Evolutionary conservation across 2,113 vertebrate species (phyloP).

Genomic region (Strix aluco): DNA sequence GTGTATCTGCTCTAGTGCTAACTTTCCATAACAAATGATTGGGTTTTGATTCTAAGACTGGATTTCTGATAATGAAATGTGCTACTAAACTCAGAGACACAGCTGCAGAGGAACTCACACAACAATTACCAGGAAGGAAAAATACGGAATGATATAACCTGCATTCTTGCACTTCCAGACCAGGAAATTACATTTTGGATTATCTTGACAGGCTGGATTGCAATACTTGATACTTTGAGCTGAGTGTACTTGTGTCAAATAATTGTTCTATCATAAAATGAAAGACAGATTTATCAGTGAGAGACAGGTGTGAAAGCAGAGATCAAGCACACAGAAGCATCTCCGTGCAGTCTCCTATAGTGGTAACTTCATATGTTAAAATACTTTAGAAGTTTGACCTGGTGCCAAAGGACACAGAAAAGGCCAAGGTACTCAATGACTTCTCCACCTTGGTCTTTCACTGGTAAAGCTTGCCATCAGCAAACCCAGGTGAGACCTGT

Average conservation of each 20-base stretch:
- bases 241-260: background rate
- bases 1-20: background rate
- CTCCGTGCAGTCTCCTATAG: background rate
- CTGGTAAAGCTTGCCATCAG: background rate
- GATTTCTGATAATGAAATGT: background rate
- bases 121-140: background rate
- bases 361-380: background rate
- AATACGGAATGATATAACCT: background rate
- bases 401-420: background rate
- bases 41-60: background rate
- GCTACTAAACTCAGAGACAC: background rate
- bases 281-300: background rate
- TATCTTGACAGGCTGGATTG: background rate
- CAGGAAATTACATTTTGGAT: background rate
- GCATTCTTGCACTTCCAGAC: background rate
- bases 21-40: background rate
- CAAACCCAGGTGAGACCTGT: background rate
- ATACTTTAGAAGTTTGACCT: background rate
- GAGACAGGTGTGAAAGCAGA: background rate
- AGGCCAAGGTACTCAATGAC: background rate
- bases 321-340: background rate
- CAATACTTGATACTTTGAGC: background rate
- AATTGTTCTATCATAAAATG: background rate
- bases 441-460: background rate
- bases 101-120: background rate